These are phyloP conservation scores for Cydia splendana DNA, from an alignment of 1,140 invertebrate species.

Conservation along the genomic window DNA sequence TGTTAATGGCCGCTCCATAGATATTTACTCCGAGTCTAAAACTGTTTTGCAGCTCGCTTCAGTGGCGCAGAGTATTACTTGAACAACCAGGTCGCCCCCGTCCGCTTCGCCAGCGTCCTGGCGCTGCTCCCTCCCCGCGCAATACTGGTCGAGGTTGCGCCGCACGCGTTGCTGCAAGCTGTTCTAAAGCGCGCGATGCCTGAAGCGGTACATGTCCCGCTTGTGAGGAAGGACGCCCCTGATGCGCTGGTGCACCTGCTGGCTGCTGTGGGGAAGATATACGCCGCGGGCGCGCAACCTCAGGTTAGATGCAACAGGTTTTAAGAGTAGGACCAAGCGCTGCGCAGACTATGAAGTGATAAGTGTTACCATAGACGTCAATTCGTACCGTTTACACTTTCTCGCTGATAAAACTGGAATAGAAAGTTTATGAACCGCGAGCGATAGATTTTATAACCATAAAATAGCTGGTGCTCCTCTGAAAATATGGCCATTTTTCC, in stretches of 20 bases:
- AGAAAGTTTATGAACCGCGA: too few relatives aligned
- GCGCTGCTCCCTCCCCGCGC: conserved; percentile 92
- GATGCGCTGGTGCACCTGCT: conserved; percentile 53
- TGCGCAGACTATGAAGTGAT: too few relatives aligned
- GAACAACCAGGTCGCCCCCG: conserved; percentile 95
- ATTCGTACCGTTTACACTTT: too few relatives aligned
- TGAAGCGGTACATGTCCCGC: conserved; percentile 65
- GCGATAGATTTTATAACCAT: too few relatives aligned
- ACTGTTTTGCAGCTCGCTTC: conserved; percentile 82
- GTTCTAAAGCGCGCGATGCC: conserved; percentile 90
- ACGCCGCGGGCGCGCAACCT: conserved; percentile 89
- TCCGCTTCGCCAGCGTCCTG: conserved; percentile 91
- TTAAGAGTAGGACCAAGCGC: too few relatives aligned
- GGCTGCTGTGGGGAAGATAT: conserved; percentile 82
- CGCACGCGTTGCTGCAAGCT: conserved; percentile 93
- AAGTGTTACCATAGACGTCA: too few relatives aligned
- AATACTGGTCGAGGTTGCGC: conserved; percentile 95
- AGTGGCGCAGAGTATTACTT: conserved; percentile 97
- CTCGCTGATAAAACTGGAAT: too few relatives aligned
- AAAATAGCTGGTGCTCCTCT: too few relatives aligned
- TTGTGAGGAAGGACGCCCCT: conserved; percentile 56
- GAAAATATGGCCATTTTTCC: too few relatives aligned
- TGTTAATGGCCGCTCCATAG: too few relatives aligned
- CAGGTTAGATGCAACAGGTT: conserved; percentile 56
- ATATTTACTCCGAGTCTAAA: too few relatives aligned